Percentiles rank a stretch among this genome's conserved stretches.
Evolutionary conservation across 2,113 vertebrate species (phyloP).

Genomic region (Nannobrachium achirus): DNA sequence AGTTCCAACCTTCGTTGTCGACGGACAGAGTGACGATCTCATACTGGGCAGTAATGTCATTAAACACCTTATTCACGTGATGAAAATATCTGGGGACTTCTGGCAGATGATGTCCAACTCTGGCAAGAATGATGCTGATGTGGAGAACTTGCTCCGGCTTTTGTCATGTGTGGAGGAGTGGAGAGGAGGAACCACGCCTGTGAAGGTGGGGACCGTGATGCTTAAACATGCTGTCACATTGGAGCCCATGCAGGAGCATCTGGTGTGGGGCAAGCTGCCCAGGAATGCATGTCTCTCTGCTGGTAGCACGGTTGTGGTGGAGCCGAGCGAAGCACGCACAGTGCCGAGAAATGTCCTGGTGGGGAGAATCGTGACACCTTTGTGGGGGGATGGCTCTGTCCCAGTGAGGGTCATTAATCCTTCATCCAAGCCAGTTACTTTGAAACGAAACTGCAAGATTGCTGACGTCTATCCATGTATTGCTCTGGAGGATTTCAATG

Average conservation of each 20-base stretch:
- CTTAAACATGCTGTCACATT: constrained; percentile 29
- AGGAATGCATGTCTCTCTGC: constrained; percentile 2
- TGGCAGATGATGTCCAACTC: background rate
- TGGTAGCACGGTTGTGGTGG: constrained; percentile 32
- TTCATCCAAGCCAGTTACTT: constrained; percentile 11
- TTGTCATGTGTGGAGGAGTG: constrained; percentile 3
- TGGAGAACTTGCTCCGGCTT: background rate
- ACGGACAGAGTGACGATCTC: constrained; percentile 12
- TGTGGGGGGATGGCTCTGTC: too few relatives aligned
- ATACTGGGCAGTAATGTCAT: constrained; percentile 29
- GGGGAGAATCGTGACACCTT: constrained; percentile 26
- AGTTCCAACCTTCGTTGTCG: constrained; percentile 6
- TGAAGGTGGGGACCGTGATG: constrained; percentile 11
- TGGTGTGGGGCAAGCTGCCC: constrained; percentile 32
- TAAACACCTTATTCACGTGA: constrained; percentile 7
- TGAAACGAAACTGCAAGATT: constrained; percentile 34
- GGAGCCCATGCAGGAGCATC: constrained; percentile 29
- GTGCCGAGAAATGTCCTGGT: constrained; percentile 12
- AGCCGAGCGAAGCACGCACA: constrained; percentile 14
- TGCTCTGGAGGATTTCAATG: constrained; percentile 40
- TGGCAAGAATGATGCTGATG: background rate
- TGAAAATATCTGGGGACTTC: background rate
- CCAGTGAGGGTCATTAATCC: constrained; percentile 33
- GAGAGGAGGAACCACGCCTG: background rate
- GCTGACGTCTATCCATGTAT: constrained; percentile 41